These are phyloP conservation scores for Leucophenga maculata DNA, from an alignment of 2,888 invertebrate genomes.

Conservation along the genomic window DNA sequence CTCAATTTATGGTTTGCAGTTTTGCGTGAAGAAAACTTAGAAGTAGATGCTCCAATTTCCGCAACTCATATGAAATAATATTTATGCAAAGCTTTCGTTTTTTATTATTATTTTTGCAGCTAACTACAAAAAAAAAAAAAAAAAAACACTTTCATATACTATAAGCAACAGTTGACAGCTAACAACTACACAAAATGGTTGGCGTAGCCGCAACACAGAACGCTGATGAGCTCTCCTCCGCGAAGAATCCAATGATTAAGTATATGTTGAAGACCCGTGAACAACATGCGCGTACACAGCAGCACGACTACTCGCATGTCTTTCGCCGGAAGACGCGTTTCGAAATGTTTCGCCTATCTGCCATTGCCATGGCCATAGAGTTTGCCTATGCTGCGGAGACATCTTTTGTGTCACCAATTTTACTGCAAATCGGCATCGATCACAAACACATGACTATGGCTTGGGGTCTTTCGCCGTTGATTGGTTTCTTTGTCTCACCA, in stretches of 20 bases:
- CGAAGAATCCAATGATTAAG: constrained; percentile 69
- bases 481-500: constrained; percentile 72
- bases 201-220: constrained; percentile 58
- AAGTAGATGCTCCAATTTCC: too few relatives aligned
- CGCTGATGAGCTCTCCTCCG: constrained; percentile 57
- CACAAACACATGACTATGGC: constrained; percentile 76
- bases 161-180: too few relatives aligned
- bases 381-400: constrained; percentile 80
- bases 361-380: constrained; percentile 75
- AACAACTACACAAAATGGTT: constrained; percentile 59
- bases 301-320: constrained; percentile 71
- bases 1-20: too few relatives aligned
- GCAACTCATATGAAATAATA: too few relatives aligned
- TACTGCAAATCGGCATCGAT: constrained; percentile 77
- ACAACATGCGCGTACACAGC: constrained; percentile 68
- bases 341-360: constrained; percentile 68
- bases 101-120: background rate
- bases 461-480: constrained; percentile 71
- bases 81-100: too few relatives aligned
- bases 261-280: constrained; percentile 70
- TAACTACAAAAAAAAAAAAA: too few relatives aligned
- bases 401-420: constrained; percentile 78
- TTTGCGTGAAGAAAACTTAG: too few relatives aligned
- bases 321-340: constrained; percentile 69
- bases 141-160: too few relatives aligned